A percentile compares a stretch with the other conserved stretches of the same genome.
These are phyloP conservation scores for Lordiphosa clarofinis DNA, from an alignment of 1,140 invertebrate genomes.

Conservation along the genomic window DNA sequence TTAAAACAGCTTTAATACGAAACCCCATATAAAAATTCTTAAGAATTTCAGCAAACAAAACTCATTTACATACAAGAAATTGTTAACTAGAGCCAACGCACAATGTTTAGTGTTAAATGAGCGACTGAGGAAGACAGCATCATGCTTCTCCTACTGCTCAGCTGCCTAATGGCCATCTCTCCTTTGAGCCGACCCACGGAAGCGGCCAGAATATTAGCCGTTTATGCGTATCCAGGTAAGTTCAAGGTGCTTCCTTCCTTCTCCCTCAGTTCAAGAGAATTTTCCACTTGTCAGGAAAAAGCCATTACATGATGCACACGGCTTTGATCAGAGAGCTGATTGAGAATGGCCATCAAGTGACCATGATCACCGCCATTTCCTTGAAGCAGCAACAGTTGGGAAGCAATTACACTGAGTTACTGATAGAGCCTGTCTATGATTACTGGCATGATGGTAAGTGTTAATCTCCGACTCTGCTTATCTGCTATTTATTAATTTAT, in stretches of 20 bases:
- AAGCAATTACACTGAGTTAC: slow-evolving; percentile 63
- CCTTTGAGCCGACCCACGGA: not conserved
- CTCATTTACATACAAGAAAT: too few species aligned
- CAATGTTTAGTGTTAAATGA: too few species aligned
- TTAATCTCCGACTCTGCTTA: not conserved
- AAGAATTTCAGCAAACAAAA: too few species aligned
- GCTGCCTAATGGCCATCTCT: slow-evolving; percentile 13
- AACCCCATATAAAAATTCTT: too few species aligned
- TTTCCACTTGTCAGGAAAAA: slow-evolving; percentile 38
- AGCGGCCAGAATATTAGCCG: slow-evolving; percentile 53
- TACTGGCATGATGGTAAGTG: slow-evolving; percentile 64
- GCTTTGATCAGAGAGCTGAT: slow-evolving; percentile 59
- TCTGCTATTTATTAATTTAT: not conserved
- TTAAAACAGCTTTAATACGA: too few species aligned
- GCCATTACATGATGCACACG: slow-evolving; percentile 69
- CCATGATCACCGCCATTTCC: slow-evolving; percentile 56
- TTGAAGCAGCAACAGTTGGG: slow-evolving; percentile 46
- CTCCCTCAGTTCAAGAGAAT: too few species aligned
- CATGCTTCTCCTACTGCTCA: slow-evolving; percentile 18
- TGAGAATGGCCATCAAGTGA: slow-evolving; percentile 61
- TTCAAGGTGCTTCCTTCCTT: not conserved
- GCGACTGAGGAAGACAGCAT: too few species aligned
- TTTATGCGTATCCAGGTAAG: slow-evolving; percentile 66
- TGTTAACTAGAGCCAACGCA: too few species aligned
- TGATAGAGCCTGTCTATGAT: slow-evolving; percentile 70